Evolutionary conservation across 2,797 vertebrate species (phyloP).

Genomic region (Limnodromus scolopaceus): DNA sequence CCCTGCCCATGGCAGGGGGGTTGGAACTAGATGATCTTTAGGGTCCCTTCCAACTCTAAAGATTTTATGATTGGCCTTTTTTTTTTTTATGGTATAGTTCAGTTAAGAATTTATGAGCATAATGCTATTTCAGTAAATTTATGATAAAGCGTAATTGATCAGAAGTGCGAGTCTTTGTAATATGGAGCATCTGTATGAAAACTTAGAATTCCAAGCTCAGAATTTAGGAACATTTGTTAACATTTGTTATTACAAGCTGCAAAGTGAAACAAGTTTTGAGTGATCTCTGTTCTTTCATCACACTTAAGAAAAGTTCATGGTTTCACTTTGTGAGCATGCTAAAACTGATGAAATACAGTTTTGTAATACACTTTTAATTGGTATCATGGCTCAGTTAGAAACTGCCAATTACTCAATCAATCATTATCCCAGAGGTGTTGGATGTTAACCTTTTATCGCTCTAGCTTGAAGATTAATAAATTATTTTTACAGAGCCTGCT

Average conservation of each 20-base stretch:
- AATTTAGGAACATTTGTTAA: neutral
- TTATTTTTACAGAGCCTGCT: slow-evolving; percentile 62
- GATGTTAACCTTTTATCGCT: neutral
- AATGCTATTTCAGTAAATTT: neutral
- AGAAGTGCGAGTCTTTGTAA: neutral
- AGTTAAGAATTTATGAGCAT: neutral
- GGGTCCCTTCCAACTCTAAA: no score
- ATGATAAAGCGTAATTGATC: neutral
- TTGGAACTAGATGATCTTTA: no score
- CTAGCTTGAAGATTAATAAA: neutral
- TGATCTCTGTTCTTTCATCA: neutral
- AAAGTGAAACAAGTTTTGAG: neutral
- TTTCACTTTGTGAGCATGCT: neutral
- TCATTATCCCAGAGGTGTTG: neutral
- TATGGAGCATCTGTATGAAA: neutral
- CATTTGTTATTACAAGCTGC: rapidly evolving
- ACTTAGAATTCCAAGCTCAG: neutral
- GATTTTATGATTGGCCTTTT: neutral
- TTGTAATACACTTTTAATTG: neutral
- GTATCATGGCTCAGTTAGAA: neutral
- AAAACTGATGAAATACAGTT: neutral
- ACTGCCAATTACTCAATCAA: neutral
- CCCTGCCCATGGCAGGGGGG: no score
- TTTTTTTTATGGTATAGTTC: neutral
- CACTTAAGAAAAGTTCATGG: neutral